Base-by-base conservation (phyloP, 2,888 invertebrate species). In the Teleiodes luculella region DNA sequence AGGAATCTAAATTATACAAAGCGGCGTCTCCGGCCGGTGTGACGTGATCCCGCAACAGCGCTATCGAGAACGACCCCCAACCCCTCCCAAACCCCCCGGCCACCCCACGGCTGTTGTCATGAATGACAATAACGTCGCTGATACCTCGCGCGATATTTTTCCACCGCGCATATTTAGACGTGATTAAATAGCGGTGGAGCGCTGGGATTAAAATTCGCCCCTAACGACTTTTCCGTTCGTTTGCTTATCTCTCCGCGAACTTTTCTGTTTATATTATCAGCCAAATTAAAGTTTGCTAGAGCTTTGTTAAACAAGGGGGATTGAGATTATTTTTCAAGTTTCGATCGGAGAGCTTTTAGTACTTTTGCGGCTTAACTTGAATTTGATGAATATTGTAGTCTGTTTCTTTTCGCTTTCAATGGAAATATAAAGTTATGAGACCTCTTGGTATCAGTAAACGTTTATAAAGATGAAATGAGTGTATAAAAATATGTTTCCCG, bases 51-150 rank as follows among this genome's bases (percentile, higher is more conserved):
- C 78, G 80, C 57, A 54, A 57, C 60, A 71, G 78, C 76, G 78
- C 78, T 77, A 78, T 83, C 78, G 82, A 80, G 82, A 72, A 68
- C 65, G 71, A 68, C 65, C 64, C 65, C 60, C 57, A 67, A 57
- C 65, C 61, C 64, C 58, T 58, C 53, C 39, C 54, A n/a, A n/a
- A n/a, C n/a, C 47, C 65, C 58, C 58, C 33, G 53, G 58, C 20
- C 74, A 70, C 54, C 48, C 55, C 50, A 59, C 57, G 45, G 46
- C 61, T 57, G 62, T 64, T 58, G 83, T 83, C 85, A 86, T 89
- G 86, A 88, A 88, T 86, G 87, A 88, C 87, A 88, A 87, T 87
- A 86, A 78, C 81, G 80, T 76, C 74, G 77, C 76, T 67, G 79
- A 81, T 82, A 82, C 78, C 76, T 81, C 73, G 72, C 76, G 69